Evolutionary conservation across 2,113 vertebrate species (phyloP).

Genomic region (Mellivora capensis): DNA sequence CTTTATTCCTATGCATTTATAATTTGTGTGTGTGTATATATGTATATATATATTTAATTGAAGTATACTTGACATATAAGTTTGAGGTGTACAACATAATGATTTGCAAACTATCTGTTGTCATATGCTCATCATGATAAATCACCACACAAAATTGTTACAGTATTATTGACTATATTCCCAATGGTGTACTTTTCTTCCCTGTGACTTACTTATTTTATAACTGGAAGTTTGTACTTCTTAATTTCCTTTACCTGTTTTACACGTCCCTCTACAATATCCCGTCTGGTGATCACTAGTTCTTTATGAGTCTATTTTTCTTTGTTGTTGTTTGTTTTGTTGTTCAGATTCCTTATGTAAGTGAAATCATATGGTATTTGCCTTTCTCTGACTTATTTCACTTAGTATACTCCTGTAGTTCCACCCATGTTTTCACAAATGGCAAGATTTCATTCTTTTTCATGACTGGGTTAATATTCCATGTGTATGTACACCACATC

Average conservation of each 20-base stretch:
- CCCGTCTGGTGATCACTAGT: not conserved
- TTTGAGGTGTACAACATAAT: not conserved
- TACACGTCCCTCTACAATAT: not conserved
- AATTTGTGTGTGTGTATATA: not conserved
- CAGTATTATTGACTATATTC: not conserved
- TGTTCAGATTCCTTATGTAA: not conserved
- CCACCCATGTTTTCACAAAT: not conserved
- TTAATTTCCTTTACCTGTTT: not conserved
- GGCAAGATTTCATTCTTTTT: not conserved
- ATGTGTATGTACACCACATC: not conserved
- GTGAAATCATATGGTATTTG: not conserved
- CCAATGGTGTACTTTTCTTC: not conserved
- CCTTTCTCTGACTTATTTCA: not conserved
- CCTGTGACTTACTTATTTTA: not conserved
- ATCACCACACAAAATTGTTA: not conserved
- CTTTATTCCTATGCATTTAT: not conserved
- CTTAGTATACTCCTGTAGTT: not conserved
- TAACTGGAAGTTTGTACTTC: not conserved
- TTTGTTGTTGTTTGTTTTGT: not conserved
- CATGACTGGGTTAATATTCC: not conserved
- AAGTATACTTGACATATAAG: not conserved
- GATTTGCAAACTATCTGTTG: not conserved
- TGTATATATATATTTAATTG: not conserved
- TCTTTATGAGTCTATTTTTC: not conserved
- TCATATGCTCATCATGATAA: not conserved